Percentiles rank a stretch among this genome's conserved stretches.
Evolutionary conservation across 2,888 invertebrate species (phyloP).

Genomic region (Polyommatus iphigenia): DNA sequence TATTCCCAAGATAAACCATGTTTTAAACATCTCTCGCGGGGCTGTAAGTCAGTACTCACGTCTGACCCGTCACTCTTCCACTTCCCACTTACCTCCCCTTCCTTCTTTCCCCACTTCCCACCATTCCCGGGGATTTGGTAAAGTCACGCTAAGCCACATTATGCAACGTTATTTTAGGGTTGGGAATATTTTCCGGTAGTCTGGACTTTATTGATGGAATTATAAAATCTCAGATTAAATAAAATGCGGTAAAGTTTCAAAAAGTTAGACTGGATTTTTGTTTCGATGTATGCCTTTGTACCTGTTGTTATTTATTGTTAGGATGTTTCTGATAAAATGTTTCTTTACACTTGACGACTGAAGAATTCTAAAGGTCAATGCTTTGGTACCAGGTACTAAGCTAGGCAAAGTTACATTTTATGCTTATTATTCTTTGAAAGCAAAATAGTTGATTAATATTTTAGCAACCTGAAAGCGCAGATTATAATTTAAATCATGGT

Average conservation of each 20-base stretch:
- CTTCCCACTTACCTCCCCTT: neutral
- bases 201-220: neutral
- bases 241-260: too few relatives aligned
- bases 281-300: too few relatives aligned
- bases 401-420: neutral
- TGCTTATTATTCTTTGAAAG: neutral
- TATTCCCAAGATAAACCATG: conserved; percentile 11
- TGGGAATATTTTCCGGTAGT: neutral
- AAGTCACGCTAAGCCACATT: neutral
- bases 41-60: conserved; percentile 17
- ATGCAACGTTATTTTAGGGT: conserved; percentile 1
- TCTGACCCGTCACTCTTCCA: conserved; percentile 4
- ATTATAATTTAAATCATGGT: neutral
- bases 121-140: neutral
- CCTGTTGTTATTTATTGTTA: too few relatives aligned
- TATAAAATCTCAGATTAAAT: neutral
- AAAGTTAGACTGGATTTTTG: too few relatives aligned
- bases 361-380: neutral
- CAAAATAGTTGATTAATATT: neutral
- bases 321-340: too few relatives aligned
- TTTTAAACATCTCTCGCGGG: conserved; percentile 11
- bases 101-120: neutral
- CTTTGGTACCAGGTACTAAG: neutral
- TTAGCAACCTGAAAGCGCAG: neutral
- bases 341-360: too few relatives aligned